Conservation (phyloP, 1,140 invertebrate genomes). For the Nephila pilipes region DNA sequence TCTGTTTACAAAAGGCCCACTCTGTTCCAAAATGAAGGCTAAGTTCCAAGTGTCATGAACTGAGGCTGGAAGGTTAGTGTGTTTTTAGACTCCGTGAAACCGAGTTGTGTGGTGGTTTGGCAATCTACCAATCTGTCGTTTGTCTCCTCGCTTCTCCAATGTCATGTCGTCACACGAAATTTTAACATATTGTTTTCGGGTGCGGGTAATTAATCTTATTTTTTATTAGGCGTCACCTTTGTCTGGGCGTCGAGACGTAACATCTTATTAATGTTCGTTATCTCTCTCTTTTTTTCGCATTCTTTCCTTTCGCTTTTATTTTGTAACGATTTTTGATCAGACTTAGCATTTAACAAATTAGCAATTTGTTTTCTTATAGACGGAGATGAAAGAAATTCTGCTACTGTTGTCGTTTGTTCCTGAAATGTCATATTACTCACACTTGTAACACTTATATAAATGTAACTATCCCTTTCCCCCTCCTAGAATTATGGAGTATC, state of each 20-base stretch:
- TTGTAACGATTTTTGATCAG: neutral
- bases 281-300: neutral
- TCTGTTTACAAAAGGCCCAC: neutral
- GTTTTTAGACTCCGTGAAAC: conserved; percentile 70
- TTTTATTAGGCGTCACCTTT: neutral
- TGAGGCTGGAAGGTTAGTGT: conserved; percentile 63
- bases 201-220: conserved; percentile 9
- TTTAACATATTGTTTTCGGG: conserved; percentile 33
- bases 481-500: too few species aligned
- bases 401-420: too few species aligned
- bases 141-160: neutral
- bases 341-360: too few species aligned
- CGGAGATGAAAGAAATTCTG: too few species aligned
- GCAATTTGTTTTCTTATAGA: too few species aligned
- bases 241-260: neutral
- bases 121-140: neutral
- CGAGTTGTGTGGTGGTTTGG: conserved; percentile 47
- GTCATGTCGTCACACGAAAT: conserved; percentile 4
- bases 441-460: too few species aligned
- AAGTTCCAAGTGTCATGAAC: conserved; percentile 50
- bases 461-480: too few species aligned
- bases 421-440: too few species aligned
- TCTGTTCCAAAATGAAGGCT: conserved; percentile 31
- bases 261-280: neutral
- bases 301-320: neutral